Conservation (phyloP, 2,797 vertebrate species). For the Oreonectes daqikongensis region DNA sequence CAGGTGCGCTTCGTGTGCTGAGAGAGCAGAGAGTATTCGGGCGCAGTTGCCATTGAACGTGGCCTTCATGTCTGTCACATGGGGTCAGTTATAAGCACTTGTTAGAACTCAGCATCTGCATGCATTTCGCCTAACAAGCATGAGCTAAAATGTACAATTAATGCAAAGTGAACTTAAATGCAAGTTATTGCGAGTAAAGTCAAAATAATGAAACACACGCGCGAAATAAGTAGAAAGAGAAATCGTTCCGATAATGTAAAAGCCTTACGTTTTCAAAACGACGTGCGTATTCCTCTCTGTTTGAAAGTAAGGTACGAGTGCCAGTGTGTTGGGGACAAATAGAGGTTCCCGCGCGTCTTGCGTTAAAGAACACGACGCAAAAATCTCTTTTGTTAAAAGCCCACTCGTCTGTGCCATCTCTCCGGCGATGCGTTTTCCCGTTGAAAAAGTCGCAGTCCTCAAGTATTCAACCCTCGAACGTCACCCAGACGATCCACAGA, state of each 20-base stretch:
- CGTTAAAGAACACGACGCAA: slow-evolving; percentile 20
- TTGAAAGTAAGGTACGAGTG: slow-evolving; percentile 39
- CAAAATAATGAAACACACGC: background rate
- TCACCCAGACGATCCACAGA: slow-evolving; percentile 59
- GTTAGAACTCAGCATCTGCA: too few species aligned
- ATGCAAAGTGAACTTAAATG: background rate
- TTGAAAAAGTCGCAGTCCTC: slow-evolving; percentile 53
- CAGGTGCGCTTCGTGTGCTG: background rate
- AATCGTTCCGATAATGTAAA: slow-evolving; percentile 53
- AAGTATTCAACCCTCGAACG: slow-evolving; percentile 47
- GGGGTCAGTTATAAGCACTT: slow-evolving; percentile 1
- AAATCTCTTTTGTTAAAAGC: slow-evolving; percentile 14
- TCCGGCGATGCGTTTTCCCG: slow-evolving; percentile 40
- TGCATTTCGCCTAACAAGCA: too few species aligned
- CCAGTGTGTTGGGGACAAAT: slow-evolving; percentile 30
- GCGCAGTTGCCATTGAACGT: slow-evolving; percentile 19
- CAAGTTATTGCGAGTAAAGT: background rate
- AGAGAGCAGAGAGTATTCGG: slow-evolving; percentile 1
- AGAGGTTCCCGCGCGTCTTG: slow-evolving; percentile 32
- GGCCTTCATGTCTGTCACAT: slow-evolving; percentile 27
- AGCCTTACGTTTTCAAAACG: slow-evolving; percentile 48
- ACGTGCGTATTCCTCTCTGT: slow-evolving; percentile 35
- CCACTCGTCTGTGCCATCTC: slow-evolving; percentile 3
- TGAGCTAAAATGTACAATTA: background rate
- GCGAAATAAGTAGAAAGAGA: background rate